These are phyloP conservation scores for Campoletis raptor DNA, from an alignment of 2,888 invertebrate genomes.

Conservation along the genomic window DNA sequence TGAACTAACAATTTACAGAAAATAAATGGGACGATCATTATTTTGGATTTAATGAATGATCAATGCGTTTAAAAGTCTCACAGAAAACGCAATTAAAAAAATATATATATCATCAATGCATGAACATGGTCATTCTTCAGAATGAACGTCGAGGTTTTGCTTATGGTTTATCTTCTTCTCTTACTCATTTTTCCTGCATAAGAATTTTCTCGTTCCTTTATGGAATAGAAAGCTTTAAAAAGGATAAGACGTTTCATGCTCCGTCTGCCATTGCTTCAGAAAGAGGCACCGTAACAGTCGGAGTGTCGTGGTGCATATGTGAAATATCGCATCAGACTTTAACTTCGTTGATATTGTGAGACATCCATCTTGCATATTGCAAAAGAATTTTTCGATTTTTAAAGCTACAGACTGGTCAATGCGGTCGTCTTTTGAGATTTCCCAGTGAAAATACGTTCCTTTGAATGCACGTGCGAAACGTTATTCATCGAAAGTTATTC, in stretches of 20 bases:
- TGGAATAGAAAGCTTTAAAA: not conserved
- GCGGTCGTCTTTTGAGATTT: conserved; percentile 32
- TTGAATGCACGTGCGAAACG: not conserved
- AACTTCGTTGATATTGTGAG: conserved; percentile 11
- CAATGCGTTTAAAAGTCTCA: not conserved
- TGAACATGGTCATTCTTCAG: no score
- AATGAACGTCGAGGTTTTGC: not conserved
- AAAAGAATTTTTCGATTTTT: conserved; percentile 30
- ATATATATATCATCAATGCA: no score
- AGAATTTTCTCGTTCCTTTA: not conserved
- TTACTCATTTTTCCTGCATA: not conserved
- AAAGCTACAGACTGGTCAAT: not conserved
- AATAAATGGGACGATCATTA: not conserved
- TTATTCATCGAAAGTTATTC: no score
- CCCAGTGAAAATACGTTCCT: conserved; percentile 20
- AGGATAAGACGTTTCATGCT: not conserved
- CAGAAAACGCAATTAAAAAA: not conserved
- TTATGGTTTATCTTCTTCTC: not conserved
- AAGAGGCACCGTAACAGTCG: not conserved
- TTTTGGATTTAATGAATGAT: not conserved
- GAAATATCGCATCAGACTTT: conserved; percentile 45
- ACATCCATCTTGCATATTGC: conserved; percentile 47
- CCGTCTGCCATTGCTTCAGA: conserved; percentile 15
- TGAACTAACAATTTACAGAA: not conserved
- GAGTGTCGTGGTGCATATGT: conserved; percentile 41